Evolutionary conservation across 2,113 vertebrate species (phyloP), one percentile per base, ranked within the genome.

Genomic region (Trinectes maculatus): DNA sequence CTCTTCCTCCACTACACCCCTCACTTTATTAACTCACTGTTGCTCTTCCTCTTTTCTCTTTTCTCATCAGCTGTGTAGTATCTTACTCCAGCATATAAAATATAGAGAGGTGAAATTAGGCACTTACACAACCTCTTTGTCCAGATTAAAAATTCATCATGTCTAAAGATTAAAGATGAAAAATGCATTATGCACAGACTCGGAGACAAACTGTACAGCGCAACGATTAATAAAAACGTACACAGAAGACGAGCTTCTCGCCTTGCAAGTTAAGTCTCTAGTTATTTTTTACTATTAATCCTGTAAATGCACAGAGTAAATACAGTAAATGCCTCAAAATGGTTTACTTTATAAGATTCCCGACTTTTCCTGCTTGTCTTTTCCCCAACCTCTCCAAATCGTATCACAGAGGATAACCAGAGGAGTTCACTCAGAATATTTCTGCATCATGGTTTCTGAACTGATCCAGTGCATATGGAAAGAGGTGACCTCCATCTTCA

Each of bases 1-100:
- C 44, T 49, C 42, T 25, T 61, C 43, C 44, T 36, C 18, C 66
- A 8, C 47, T 36, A 9, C 43, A 1, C 68, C 66, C 26, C 12
- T 63, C 25, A 46, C 60, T 71, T 71, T 40, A 63, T 63, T 75
- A 63, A 46, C 47, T 60, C 29, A 3, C 2, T 25, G 64, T 12
- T 59, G 39, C 46, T 31, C 3, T 25, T 11, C 37, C 37, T n/a
- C n/a, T n/a, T n/a, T n/a, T n/a, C 19, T 42, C 1, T 67, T 61
- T 60, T 42, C n/a, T 13, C 6, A n/a, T 39, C 28, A 34, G 46
- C 49, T 7, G 24, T 7, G 22, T 1, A 16, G 16, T 10, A 26
- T 56, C 21, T 37, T 9, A 3, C 28, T 13, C 13, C 26, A 10
- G 34, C 21, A 63, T 33, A 37, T 19, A 37, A 29, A 49, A 63